Evolutionary conservation across 2,888 invertebrate genomes (phyloP), one percentile per base, ranked within the genome.

Genomic region (Diloba caeruleocephala): DNA sequence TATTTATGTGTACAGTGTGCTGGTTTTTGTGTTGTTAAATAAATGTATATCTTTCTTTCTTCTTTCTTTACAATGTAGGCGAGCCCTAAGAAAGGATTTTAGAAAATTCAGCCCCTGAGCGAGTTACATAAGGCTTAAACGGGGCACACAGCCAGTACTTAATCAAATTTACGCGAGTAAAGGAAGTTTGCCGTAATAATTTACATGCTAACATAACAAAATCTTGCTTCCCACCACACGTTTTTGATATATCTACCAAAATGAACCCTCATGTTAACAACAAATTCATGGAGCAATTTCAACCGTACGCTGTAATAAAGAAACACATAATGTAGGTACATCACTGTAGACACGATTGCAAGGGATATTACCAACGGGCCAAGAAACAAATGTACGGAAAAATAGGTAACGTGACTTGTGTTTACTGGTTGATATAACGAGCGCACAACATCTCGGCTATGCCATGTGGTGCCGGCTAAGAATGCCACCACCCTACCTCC

Each of bases 281-380:
- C 48, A 5, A 29, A 55, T 49, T 56, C 48, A 42, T n/a, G 41
- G 5, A 31, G 37, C 23, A 3, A 23, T 45, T 34, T 25, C 36
- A 32, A 31, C 32, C 23, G 43, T 52, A 42, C 25, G 41, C 34
- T 29, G 46, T 49, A 64, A 69, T 69, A 69, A 63, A 66, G 46
- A 25, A 37, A 39, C 31, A 53, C 43, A 63, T 50, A 29, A 15
- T 12, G 36, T 17, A 15, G n/a, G 36, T 13, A 21, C 36, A 64
- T 13, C 50, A 37, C 50, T 54, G 50, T 38, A 42, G 45, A 42
- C 44, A 10, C 44, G 53, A 53, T 48, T 41, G 50, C 58, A 12
- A 6, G 32, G 23, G 7, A 46, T 56, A 56, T 63, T 49, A 48
- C 54, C 28, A 46, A 10, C 31, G 43, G 41, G 31, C 45, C 0